A percentile compares a stretch with the other conserved stretches of the same genome.
Evolutionary conservation across 2,113 vertebrate species (phyloP).

Genomic region (Labeo catla): DNA sequence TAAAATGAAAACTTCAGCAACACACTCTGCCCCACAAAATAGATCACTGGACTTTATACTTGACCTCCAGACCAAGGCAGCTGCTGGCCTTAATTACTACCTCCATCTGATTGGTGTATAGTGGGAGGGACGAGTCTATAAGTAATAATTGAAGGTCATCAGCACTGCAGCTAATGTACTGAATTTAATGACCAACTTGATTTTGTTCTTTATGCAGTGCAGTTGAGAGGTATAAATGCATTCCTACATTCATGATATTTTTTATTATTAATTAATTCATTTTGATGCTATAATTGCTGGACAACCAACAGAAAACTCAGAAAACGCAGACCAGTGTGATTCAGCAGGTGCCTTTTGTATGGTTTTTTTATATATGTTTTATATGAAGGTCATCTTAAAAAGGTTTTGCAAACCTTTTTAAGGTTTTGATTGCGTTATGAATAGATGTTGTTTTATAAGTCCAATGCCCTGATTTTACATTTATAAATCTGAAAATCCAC

Average conservation of each 20-base stretch:
- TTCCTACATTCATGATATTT: not conserved
- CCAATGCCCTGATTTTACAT: not conserved
- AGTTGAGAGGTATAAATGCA: not conserved
- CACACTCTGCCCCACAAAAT: not conserved
- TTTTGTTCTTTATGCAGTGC: not conserved
- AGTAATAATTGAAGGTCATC: slow-evolving; percentile 17
- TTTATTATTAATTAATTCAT: too few relatives aligned
- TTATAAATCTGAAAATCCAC: not conserved
- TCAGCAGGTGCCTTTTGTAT: not conserved
- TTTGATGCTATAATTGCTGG: not conserved
- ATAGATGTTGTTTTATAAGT: not conserved
- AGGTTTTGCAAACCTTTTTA: not conserved
- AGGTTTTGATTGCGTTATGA: not conserved
- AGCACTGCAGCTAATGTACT: not conserved
- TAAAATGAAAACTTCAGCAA: not conserved
- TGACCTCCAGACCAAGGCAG: slow-evolving; percentile 9
- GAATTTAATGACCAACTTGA: not conserved
- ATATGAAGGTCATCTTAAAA: not conserved
- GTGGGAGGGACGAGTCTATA: not conserved
- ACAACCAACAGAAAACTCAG: not conserved
- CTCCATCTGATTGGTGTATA: slow-evolving; percentile 14
- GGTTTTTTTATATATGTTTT: not conserved
- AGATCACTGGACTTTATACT: not conserved
- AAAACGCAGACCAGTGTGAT: not conserved
- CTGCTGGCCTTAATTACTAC: not conserved